These are phyloP conservation scores for Tinamus guttatus DNA, from an alignment of 2,113 vertebrate species.

Conservation along the genomic window DNA sequence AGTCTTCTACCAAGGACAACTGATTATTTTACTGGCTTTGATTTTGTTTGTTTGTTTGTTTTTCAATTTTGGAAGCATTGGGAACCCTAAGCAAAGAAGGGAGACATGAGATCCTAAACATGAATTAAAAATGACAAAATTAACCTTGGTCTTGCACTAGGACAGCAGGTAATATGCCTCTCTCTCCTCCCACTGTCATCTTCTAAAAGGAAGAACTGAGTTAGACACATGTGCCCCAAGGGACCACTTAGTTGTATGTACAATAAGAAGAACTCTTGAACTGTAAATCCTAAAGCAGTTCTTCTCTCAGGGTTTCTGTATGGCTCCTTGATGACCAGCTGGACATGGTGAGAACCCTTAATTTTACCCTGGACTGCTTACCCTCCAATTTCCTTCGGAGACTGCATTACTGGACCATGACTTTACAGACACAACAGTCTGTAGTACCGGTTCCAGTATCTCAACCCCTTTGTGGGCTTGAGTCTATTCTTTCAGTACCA, in stretches of 20 bases:
- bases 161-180: not conserved
- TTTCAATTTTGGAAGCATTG: fast-evolving
- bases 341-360: not conserved
- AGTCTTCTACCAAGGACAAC: not conserved
- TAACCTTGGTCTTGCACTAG: not conserved
- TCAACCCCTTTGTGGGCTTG: not conserved
- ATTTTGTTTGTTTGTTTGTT: fast-evolving
- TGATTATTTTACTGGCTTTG: not conserved
- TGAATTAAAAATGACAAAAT: not conserved
- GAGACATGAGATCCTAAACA: not conserved
- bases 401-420: not conserved
- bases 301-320: not conserved
- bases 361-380: not conserved
- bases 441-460: not conserved
- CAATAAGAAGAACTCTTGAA: not conserved
- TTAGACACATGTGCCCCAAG: not conserved
- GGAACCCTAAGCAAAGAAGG: not conserved
- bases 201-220: not conserved
- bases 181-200: not conserved
- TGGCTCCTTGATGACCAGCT: not conserved
- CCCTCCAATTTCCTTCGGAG: not conserved
- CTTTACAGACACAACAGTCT: fast-evolving
- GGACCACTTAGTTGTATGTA: not conserved
- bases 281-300: not conserved
- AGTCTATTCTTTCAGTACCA: not conserved